These are phyloP conservation scores for Chloropsis hardwickii DNA, from an alignment of 2,113 vertebrate species.

Conservation along the genomic window DNA sequence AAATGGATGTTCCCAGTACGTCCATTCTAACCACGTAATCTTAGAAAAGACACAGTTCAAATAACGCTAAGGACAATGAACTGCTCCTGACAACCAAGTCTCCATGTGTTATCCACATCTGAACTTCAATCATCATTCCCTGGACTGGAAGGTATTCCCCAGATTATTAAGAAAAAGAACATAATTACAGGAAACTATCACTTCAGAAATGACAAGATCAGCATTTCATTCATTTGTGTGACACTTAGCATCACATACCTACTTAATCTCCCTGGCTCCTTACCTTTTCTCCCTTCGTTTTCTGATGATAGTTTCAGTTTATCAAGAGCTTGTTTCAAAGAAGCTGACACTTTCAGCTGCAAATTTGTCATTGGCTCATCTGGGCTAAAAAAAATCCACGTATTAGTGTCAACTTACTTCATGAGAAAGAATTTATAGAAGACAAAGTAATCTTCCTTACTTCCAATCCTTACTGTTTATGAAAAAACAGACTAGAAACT, in stretches of 20 bases:
- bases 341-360: conserved; percentile 89
- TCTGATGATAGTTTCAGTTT: conserved; percentile 84
- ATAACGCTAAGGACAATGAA: neutral
- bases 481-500: neutral
- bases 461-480: neutral
- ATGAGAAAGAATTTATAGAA: neutral
- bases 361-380: conserved; percentile 88
- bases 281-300: conserved; percentile 81
- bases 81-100: neutral
- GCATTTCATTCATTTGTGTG: neutral
- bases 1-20: neutral
- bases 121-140: neutral
- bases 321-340: conserved; percentile 91
- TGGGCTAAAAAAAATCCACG: conserved; percentile 71
- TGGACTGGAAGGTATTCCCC: neutral
- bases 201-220: neutral
- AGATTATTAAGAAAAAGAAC: neutral
- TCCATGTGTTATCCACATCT: neutral
- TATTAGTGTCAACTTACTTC: neutral
- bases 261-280: neutral
- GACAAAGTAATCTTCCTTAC: neutral
- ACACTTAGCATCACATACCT: neutral
- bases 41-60: neutral
- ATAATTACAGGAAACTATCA: neutral
- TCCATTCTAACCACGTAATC: neutral